A percentile compares a stretch with the other conserved stretches of the same genome.
These are phyloP conservation scores for Pardosa pseudoannulata DNA, from an alignment of 2,888 invertebrate genomes.

Conservation along the genomic window DNA sequence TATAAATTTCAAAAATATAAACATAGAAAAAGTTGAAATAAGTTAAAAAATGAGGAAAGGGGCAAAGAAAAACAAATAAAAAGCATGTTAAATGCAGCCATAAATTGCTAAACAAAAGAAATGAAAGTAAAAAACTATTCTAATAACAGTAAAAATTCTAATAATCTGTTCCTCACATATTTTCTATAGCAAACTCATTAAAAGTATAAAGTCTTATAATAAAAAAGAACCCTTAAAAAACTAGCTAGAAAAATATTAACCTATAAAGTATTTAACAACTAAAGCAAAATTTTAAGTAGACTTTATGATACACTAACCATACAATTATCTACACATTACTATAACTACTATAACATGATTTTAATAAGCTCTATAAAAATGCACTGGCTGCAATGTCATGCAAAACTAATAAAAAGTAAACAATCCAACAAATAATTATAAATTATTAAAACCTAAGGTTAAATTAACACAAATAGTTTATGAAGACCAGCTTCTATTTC, in stretches of 20 bases:
- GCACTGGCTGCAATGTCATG: slow-evolving; percentile 33
- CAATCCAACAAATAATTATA: slow-evolving; percentile 53
- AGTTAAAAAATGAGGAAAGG: neutral
- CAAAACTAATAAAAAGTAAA: slow-evolving; percentile 28
- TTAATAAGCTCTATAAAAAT: slow-evolving; percentile 60
- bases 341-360: slow-evolving; percentile 33
- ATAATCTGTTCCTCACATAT: too few relatives aligned
- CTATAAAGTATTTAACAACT: neutral
- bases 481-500: slow-evolving; percentile 66
- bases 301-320: neutral
- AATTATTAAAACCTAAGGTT: slow-evolving; percentile 52
- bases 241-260: too few relatives aligned
- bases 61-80: neutral
- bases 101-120: neutral
- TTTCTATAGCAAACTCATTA: too few relatives aligned
- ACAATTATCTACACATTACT: neutral
- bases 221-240: neutral
- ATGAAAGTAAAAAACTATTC: too few relatives aligned
- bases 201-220: too few relatives aligned
- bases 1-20: slow-evolving; percentile 16
- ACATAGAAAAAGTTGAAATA: neutral
- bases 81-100: slow-evolving; percentile 14
- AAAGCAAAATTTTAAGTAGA: neutral
- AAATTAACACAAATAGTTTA: slow-evolving; percentile 29
- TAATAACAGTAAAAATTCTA: slow-evolving; percentile 3